Base-by-base conservation (phyloP, 2,888 invertebrate genomes). In the Drosophila merina region DNA sequence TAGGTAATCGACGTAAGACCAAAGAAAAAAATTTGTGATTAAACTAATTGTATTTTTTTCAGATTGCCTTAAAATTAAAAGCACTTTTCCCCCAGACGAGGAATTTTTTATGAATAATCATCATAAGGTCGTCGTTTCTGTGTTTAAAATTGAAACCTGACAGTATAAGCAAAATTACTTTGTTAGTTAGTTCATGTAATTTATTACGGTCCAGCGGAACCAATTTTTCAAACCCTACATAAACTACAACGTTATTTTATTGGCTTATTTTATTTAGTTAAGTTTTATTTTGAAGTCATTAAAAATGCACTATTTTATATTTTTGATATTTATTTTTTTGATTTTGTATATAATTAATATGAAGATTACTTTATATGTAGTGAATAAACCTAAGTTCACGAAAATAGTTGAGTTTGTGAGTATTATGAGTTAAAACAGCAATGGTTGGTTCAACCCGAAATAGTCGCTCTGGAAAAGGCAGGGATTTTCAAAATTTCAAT, bases 1-100 rank as follows among this genome's bases (percentile, higher is more conserved):
- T 89, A 8, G 90, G 90, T 90, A 82, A 72, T 12, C 0, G 14
- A 50, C n/a, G 20, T 20, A 20, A 20, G 20, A 2, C 20, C 20
- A 10, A 26, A 0, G 12, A 36, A 10, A 6, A 40, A 31, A 26
- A 2, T 40, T 26, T 50, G 9, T 3, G 7, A 20, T 45, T 12
- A 14, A 54, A 12, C n/a, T 5, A n/a, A 3, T 4, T 6, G 2
- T 36, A 4, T 14, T 20, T 47, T 45, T 62, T 57, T 8, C n/a
- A 82, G 82, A 82, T 50, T 73, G 68, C 38, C 49, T 82, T 8
- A 58, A 70, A 68, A 58, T 82, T 3, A 38, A 71, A 44, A 86
- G 86, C 20, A 59, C 72, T 3, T 64, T 62, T 5, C 45, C 71
- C 0, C 48, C 71, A 4, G 52, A 52, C 9, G 14, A 25, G 4